Evolutionary conservation across 2,888 invertebrate species (phyloP), one percentile per base, ranked within the genome.

Genomic region (Diarsia mendica): DNA sequence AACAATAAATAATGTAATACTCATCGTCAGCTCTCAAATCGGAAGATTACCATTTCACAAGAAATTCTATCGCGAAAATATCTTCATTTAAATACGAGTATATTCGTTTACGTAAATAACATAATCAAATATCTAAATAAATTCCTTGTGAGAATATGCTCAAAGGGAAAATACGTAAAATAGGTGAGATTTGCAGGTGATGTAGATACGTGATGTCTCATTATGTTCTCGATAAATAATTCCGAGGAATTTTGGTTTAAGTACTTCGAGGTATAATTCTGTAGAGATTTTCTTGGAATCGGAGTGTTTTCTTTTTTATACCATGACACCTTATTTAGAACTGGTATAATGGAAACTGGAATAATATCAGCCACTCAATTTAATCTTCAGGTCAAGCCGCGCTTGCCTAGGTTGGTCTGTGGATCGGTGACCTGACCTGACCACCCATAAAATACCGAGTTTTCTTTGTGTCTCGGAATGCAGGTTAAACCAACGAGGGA

Each of bases 121-220:
- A 23, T 78, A 77, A 79, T 82, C 84, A 82, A 74, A 85, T 75
- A 68, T 82, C 72, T 51, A 58, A 84, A 81, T 73, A 83, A 72
- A 70, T 46, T 72, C 15, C 66, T 46, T 65, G 39, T 18, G n/a
- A 46, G 66, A 68, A 75, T 60, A 75, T 61, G 15, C 55, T 82
- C 72, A 82, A 82, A 84, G 67, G 48, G 67, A 77, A 69, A 74
- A 75, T 74, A 60, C 53, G 44, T 20, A 48, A 66, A 66, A 64
- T 71, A 69, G 58, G 69, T 71, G 58, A 71, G 58, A 65, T 71
- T 65, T 53, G 23, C 55, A 60, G 23, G 64, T 55, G 51, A 79
- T 69, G 67, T 70, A 58, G 48, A 65, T 18, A 53, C 49, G 23
- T 49, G 51, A 58, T 69, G 28, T 78, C 67, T 74, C 65, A 72